A percentile compares a stretch with the other conserved stretches of the same genome.
phyloP scores from a whole-genome alignment of 2,113 vertebrate genomes.

The Gymnogyps californianus region DNA sequence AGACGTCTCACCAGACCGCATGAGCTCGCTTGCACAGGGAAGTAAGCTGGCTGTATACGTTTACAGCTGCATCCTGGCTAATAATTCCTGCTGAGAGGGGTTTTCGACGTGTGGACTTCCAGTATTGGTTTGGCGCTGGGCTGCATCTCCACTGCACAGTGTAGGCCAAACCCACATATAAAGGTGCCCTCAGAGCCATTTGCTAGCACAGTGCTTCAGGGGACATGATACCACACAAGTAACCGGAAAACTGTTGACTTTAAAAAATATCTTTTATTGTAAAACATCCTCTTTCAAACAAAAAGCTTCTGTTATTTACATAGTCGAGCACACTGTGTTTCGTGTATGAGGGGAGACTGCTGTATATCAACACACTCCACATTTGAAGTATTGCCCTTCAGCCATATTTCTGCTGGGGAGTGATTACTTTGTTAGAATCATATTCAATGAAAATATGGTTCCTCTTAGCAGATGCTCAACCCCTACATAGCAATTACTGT shows the following conservation, averaged over 20 bases:
- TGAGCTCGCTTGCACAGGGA: not conserved
- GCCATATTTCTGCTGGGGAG: not conserved
- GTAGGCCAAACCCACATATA: not conserved
- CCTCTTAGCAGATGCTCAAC: slow-evolving; percentile 36
- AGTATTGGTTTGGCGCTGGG: not conserved
- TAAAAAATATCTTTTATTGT: not conserved
- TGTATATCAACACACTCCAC: not conserved
- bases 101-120: not conserved
- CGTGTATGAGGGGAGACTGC: not conserved
- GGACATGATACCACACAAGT: not conserved
- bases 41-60: not conserved
- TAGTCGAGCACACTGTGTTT: not conserved
- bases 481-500: not conserved
- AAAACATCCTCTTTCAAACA: not conserved
- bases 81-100: not conserved
- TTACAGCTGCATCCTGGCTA: not conserved
- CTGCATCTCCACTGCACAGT: not conserved
- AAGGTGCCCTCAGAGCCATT: not conserved
- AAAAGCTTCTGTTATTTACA: not conserved
- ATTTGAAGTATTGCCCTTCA: not conserved
- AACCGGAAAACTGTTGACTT: not conserved
- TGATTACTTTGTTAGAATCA: not conserved
- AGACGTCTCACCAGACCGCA: not conserved
- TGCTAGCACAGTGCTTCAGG: not conserved
- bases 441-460: slow-evolving; percentile 8